Base-by-base conservation (phyloP, 2,888 invertebrate species). In the Tenthredo scrophulariae region DNA sequence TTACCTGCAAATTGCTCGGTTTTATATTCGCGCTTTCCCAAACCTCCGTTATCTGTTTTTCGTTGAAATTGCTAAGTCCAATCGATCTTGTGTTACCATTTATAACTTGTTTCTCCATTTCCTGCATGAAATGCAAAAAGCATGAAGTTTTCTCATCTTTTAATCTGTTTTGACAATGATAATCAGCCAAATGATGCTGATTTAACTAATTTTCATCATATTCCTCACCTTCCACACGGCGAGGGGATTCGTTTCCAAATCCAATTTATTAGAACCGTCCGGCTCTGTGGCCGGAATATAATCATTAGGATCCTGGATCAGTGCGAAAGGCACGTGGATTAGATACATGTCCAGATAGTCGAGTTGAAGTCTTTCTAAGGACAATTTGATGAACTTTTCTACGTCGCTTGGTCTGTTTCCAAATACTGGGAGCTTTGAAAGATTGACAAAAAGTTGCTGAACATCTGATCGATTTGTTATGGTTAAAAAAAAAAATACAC, bases 41-140 rank as follows among this genome's bases (percentile, higher is more conserved):
- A 84, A 97, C 95, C 86, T 94, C 94, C 87, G 94, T 91, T 84
- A 97, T 94, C 94, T 98, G 98, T n/a, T 93, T 91, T 85, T 94
- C 94, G 91, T 96, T 97, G 93, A 97, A 97, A 93, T 98, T 98
- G 80, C 97, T 97, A 80, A 97, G 91, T 3, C 97, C 97, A 87
- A 98, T 95, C 22, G 97, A 95, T 90, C 94, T 96, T 0, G 95
- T 93, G 37, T 95, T 93, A 3, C 97, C 97, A 83, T 94, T 93
- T 87, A 94, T 94, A 74, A 97, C 96, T 90, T 96, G 95, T 84
- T 95, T 93, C 92, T 97, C 97, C 96, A 97, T 95, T 90, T 94
- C 95, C 97, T 97, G 88, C 15, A 10, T 62, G 0, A 10, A 26
- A 62, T 62, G 2, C n/a, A 6, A 1, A 40, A 10, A 9, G 40